Conservation (phyloP, 2,113 vertebrate species). For the Urocolius indicus region DNA sequence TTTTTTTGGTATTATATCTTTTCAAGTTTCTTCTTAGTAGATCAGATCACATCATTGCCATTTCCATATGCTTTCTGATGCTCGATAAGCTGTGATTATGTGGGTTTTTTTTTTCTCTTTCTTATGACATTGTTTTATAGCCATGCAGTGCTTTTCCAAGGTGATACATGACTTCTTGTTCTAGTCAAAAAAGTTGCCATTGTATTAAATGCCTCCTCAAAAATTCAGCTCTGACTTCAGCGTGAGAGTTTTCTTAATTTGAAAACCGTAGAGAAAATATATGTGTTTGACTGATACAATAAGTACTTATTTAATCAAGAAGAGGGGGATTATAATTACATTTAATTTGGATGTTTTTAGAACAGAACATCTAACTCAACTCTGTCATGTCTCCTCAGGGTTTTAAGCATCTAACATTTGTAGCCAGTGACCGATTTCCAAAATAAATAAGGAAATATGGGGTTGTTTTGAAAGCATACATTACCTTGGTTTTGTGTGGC, state of each 20-base stretch:
- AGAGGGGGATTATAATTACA: background rate
- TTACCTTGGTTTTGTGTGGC: rapidly evolving
- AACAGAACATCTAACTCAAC: background rate
- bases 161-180: background rate
- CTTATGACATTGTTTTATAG: background rate
- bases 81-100: background rate
- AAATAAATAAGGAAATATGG: background rate
- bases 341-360: slow-evolving; percentile 5
- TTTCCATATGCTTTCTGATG: background rate
- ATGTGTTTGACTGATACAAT: background rate
- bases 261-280: slow-evolving; percentile 14
- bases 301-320: slow-evolving; percentile 7
- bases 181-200: background rate
- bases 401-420: background rate
- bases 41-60: background rate
- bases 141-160: background rate
- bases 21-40: background rate
- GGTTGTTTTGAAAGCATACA: background rate
- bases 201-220: background rate
- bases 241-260: background rate
- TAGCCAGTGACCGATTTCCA: background rate
- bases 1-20: background rate
- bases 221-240: background rate
- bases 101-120: background rate
- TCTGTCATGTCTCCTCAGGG: background rate